A percentile compares a stretch with the other conserved stretches of the same genome.
Evolutionary conservation across 2,797 vertebrate genomes (phyloP).

Genomic region (Scleropages formosus): DNA sequence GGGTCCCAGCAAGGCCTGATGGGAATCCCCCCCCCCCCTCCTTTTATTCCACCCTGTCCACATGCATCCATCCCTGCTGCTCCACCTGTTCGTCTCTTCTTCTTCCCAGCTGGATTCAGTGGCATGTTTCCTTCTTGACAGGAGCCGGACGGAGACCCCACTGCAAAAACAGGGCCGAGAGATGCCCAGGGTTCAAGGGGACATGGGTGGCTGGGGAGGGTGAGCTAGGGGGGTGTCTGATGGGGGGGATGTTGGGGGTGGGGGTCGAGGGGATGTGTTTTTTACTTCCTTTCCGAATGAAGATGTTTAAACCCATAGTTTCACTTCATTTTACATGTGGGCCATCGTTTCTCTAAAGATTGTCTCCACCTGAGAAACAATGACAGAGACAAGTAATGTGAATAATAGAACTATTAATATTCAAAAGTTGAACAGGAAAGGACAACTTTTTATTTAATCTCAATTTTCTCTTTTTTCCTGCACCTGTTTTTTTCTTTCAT

Average conservation of each 20-base stretch:
- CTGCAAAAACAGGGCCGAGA: conserved; percentile 36
- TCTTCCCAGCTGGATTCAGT: conserved; percentile 59
- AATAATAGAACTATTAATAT: conserved; percentile 38
- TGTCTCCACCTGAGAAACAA: conserved; percentile 49
- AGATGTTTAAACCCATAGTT: conserved; percentile 62
- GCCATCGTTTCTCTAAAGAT: conserved; percentile 70
- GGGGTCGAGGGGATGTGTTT: conserved; percentile 52
- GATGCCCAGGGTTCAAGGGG: not conserved
- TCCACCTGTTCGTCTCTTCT: conserved; percentile 41
- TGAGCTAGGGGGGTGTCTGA: conserved; percentile 33
- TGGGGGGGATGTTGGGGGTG: conserved; percentile 34
- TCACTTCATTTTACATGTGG: conserved; percentile 70
- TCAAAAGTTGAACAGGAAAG: conserved; percentile 56
- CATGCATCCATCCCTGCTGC: conserved; percentile 36
- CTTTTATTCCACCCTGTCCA: not conserved
- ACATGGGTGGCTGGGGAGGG: not conserved
- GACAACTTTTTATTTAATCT: conserved; percentile 91
- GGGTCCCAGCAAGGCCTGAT: not conserved
- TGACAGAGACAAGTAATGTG: conserved; percentile 68
- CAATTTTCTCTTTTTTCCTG: conserved; percentile 91
- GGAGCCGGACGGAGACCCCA: conserved; percentile 45
- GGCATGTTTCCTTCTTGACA: conserved; percentile 28
- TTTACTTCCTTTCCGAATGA: not conserved
- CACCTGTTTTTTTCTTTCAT: conserved; percentile 85
- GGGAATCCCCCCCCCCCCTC: not conserved